Percentiles rank a stretch among this genome's conserved stretches.
Evolutionary conservation across 2,113 vertebrate genomes (phyloP).

Genomic region (Amia ocellicauda): DNA sequence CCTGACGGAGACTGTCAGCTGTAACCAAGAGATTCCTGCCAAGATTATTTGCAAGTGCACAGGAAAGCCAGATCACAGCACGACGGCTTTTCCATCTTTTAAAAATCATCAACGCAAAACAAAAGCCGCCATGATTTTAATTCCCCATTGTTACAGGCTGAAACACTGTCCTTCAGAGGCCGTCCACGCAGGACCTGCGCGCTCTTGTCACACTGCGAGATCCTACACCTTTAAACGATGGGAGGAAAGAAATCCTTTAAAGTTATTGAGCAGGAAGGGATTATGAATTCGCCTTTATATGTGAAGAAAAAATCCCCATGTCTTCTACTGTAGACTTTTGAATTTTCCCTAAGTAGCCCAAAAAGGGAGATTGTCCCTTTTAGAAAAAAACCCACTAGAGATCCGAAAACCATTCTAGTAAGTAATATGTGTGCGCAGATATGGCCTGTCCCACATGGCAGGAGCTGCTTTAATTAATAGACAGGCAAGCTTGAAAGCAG

Average conservation of each 20-base stretch:
- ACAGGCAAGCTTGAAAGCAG: conserved; percentile 71
- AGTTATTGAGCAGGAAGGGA: conserved; percentile 73
- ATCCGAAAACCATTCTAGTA: conserved; percentile 59
- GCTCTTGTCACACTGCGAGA: conserved; percentile 51
- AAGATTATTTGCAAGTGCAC: too few species aligned
- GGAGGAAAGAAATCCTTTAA: conserved; percentile 67
- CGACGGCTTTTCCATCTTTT: too few species aligned
- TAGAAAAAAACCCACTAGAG: conserved; percentile 59
- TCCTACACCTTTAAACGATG: conserved; percentile 59
- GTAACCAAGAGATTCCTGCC: too few species aligned
- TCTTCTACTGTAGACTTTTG: conserved; percentile 68
- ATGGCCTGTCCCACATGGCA: conserved; percentile 70
- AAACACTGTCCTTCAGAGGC: too few species aligned
- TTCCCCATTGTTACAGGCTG: too few species aligned
- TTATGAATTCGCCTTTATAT: conserved; percentile 70
- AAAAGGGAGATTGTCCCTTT: conserved; percentile 58
- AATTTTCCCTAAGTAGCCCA: conserved; percentile 67
- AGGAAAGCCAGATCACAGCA: too few species aligned
- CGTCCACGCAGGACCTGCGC: conserved; percentile 10
- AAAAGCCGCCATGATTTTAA: too few species aligned
- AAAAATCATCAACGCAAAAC: too few species aligned
- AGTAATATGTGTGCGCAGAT: conserved; percentile 50
- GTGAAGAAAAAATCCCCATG: conserved; percentile 71
- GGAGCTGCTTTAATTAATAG: conserved; percentile 80
- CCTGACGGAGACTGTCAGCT: too few species aligned